Base-by-base conservation (phyloP, 2,797 vertebrate species). In the Decapterus maruadsi region DNA sequence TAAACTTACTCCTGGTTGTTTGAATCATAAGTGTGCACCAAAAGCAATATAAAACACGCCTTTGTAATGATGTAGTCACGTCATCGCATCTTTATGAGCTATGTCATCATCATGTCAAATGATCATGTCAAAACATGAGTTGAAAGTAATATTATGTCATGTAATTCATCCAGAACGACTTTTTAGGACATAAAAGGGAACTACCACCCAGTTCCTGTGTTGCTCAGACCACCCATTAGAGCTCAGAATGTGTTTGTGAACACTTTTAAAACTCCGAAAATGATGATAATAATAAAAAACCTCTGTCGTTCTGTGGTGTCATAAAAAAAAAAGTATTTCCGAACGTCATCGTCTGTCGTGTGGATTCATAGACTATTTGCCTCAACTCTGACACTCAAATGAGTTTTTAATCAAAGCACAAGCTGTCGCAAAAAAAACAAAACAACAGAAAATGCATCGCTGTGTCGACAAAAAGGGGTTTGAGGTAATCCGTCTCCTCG, bases 291-390 rank as follows among this genome's bases (percentile, higher is more conserved):
- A 43, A 16, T 5, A 43, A 14, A 16, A 43, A 16, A 43, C 13
- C 1, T 57, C 31, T 19, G 26, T 46, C 42, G 31, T 34, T 34
- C 31, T 34, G 4, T 29, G 26, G 8, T 16, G 38, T 55, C 19
- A 48, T 34, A 34, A 34, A 34, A 34, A 34, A 34, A 14, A 50
- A 53, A 55, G 11, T 60, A 60, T 17, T 46, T 6, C 36, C 34
- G 22, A 22, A 36, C 0, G 4, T 11, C 36, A n/a, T 48, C 16
- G 26, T 34, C 56, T 7, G 20, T 46, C 66, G 57, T 26, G 38
- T 66, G 8, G 65, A 68, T 53, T 67, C 10, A 43, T 63, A 3
- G 51, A 51, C 6, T 65, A 59, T 66, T 69, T 67, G 36, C 45
- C 58, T 22, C 19, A 13, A 45, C 55, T 65, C 65, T 45, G 60